A percentile compares a stretch with the other conserved stretches of the same genome.
Evolutionary conservation across 2,113 vertebrate species (phyloP).

Genomic region (Paratilapia polleni): DNA sequence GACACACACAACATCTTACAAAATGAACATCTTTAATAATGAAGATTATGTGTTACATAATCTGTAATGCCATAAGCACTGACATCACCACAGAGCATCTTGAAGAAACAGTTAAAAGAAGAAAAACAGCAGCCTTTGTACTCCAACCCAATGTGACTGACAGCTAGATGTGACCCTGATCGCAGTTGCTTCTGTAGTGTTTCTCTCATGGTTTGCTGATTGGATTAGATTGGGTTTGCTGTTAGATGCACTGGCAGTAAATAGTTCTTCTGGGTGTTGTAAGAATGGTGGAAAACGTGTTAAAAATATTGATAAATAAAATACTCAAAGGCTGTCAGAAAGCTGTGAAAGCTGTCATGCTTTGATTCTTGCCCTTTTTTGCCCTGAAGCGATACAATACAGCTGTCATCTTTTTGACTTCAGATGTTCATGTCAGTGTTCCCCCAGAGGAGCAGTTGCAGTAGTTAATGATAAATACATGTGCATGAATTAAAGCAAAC

Average conservation of each 20-base stretch:
- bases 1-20: not conserved
- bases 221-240: not conserved
- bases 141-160: not conserved
- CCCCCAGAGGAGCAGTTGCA: conserved; percentile 34
- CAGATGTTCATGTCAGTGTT: conserved; percentile 47
- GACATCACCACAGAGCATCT: not conserved
- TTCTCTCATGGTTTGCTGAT: too few species aligned
- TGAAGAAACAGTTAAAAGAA: not conserved
- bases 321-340: not conserved
- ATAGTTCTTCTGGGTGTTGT: not conserved
- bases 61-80: not conserved
- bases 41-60: not conserved
- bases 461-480: conserved; percentile 70
- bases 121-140: not conserved
- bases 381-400: not conserved
- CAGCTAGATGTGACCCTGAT: not conserved
- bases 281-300: not conserved
- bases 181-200: not conserved
- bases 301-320: not conserved
- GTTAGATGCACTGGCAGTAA: not conserved
- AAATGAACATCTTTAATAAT: not conserved
- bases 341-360: not conserved
- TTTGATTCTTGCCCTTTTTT: not conserved
- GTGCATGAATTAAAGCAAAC: conserved; percentile 55
- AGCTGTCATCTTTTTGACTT: conserved; percentile 27